phyloP scores from a whole-genome alignment of 2,888 invertebrate genomes.

The Azorinus chamasolen region DNA sequence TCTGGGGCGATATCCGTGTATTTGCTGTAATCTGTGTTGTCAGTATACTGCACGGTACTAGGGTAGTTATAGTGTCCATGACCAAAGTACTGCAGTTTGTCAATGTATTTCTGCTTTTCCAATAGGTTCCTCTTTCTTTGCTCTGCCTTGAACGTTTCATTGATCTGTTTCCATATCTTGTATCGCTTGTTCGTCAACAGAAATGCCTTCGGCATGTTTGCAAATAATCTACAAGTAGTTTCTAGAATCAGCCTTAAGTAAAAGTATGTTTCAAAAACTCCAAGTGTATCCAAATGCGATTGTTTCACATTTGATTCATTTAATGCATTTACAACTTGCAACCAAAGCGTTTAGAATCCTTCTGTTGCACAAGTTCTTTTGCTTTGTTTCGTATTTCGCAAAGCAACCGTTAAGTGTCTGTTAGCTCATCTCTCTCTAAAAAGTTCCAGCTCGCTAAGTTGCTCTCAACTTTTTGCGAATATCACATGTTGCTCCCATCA shows the following conservation, averaged over 20 bases:
- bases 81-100: not conserved
- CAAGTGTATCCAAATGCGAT: too few relatives aligned
- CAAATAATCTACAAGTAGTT: not conserved
- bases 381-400: not conserved
- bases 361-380: not conserved
- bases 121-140: slow-evolving; percentile 46
- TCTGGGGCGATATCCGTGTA: slow-evolving; percentile 48
- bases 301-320: not conserved
- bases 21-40: slow-evolving; percentile 59
- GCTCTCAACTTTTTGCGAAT: not conserved
- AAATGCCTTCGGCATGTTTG: slow-evolving; percentile 71
- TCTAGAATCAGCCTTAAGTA: not conserved
- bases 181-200: slow-evolving; percentile 71
- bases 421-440: too few relatives aligned
- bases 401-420: too few relatives aligned
- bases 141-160: slow-evolving; percentile 53
- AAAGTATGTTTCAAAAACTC: not conserved
- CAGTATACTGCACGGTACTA: slow-evolving; percentile 1
- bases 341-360: too few relatives aligned
- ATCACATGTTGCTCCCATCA: slow-evolving; percentile 57
- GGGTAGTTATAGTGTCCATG: slow-evolving; percentile 16
- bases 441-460: too few relatives aligned
- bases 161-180: slow-evolving; percentile 65
- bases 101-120: slow-evolving; percentile 24
- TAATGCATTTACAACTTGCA: not conserved